Evolutionary conservation across 1,140 invertebrate species (phyloP).

Genomic region (Schlechtendalia chinensis): DNA sequence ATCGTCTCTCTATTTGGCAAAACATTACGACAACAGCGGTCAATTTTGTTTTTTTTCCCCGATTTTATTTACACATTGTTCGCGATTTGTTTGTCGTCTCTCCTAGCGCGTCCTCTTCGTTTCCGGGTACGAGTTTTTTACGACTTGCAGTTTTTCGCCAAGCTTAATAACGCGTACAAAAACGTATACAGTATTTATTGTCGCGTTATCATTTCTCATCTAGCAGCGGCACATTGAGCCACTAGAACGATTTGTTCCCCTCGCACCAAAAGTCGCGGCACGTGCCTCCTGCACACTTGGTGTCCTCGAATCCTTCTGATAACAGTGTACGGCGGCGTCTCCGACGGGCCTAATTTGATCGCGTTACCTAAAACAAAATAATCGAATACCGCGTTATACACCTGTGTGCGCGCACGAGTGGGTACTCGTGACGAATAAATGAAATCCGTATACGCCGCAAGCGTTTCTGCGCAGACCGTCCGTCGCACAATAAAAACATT

Average conservation of each 20-base stretch:
- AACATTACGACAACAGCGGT: neutral
- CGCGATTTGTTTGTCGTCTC: neutral
- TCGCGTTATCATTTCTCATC: neutral
- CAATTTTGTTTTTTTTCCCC: neutral
- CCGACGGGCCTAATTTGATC: conserved; percentile 51
- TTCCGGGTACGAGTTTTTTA: neutral
- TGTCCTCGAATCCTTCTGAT: conserved; percentile 62
- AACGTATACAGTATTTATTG: neutral
- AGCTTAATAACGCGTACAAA: neutral
- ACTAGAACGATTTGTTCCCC: conserved; percentile 81
- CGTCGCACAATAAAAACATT: neutral
- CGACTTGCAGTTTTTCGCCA: neutral
- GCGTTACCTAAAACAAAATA: conserved; percentile 6
- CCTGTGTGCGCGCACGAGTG: too few relatives aligned
- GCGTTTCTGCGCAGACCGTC: too few relatives aligned
- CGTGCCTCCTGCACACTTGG: conserved; percentile 69
- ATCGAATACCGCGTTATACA: neutral
- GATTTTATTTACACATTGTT: neutral
- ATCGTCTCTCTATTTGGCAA: neutral
- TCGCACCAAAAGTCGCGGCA: conserved; percentile 77
- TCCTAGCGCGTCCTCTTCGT: neutral
- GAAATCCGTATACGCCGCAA: too few relatives aligned
- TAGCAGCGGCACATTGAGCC: neutral
- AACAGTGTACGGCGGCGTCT: conserved; percentile 59
- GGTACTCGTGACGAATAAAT: too few relatives aligned